Conservation (phyloP, 2,888 invertebrate species). For the Ephialtes manifestator region DNA sequence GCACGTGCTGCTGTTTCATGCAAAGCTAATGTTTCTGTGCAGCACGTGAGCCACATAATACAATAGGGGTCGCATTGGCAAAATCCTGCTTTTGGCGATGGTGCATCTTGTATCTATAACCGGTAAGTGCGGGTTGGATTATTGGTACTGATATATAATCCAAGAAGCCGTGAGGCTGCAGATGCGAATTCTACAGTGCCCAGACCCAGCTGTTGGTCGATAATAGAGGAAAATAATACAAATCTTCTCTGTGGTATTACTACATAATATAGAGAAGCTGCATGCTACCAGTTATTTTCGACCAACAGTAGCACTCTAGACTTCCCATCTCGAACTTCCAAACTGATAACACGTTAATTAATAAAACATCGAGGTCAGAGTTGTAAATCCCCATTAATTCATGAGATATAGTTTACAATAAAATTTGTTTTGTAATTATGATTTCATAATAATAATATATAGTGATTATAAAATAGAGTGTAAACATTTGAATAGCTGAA, state of each 20-base stretch:
- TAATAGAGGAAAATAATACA: slow-evolving; percentile 62
- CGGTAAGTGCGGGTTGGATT: slow-evolving; percentile 3
- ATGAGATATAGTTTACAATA: too few species aligned
- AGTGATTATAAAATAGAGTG: too few species aligned
- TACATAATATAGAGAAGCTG: background rate
- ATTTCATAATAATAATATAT: too few species aligned
- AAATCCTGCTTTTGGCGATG: slow-evolving; percentile 1
- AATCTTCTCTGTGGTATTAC: background rate
- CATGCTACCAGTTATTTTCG: background rate
- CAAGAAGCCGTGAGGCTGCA: slow-evolving; percentile 14
- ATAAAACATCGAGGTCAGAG: too few species aligned
- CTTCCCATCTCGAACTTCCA: background rate
- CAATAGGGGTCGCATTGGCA: slow-evolving; percentile 1
- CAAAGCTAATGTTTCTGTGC: slow-evolving; percentile 31
- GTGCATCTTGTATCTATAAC: slow-evolving; percentile 11
- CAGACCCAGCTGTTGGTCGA: slow-evolving; percentile 60
- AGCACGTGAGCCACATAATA: slow-evolving; percentile 42
- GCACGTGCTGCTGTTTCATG: slow-evolving; percentile 42
- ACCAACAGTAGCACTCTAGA: background rate
- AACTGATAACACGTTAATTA: background rate
- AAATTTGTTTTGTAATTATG: too few species aligned
- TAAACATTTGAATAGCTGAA: too few species aligned
- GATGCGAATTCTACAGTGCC: slow-evolving; percentile 22
- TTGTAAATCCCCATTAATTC: too few species aligned
- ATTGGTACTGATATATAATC: slow-evolving; percentile 26